phyloP scores from a whole-genome alignment of 2,113 vertebrate genomes.

The Benitochromis conjunctus region DNA sequence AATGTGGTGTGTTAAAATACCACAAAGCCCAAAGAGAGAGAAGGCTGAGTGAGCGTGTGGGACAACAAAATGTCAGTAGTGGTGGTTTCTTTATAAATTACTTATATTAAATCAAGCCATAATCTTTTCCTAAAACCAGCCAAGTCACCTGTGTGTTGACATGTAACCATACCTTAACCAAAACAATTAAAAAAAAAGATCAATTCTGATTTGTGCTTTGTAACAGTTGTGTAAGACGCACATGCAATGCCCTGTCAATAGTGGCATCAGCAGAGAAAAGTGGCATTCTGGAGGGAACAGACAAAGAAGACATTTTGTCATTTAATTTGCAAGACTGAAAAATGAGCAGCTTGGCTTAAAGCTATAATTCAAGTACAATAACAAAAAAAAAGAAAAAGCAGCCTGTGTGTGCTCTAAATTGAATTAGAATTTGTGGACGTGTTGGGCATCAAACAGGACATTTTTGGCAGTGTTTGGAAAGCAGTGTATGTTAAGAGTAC shows the following conservation, averaged over 20 bases:
- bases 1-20: neutral
- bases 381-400: neutral
- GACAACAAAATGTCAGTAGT: neutral
- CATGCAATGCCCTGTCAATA: neutral
- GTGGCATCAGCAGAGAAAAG: neutral
- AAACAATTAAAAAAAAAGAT: neutral
- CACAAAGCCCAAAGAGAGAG: neutral
- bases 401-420: neutral
- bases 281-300: neutral
- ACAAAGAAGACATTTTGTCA: neutral
- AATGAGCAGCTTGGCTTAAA: neutral
- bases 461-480: constrained; percentile 10
- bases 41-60: neutral
- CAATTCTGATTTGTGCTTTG: neutral
- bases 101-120: neutral
- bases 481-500: constrained; percentile 28
- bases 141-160: neutral
- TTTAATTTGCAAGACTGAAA: neutral
- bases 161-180: neutral
- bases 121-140: neutral
- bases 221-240: neutral
- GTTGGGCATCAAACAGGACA: constrained; percentile 10
- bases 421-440: neutral
- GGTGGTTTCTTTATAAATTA: neutral
- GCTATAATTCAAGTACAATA: neutral